Percentiles rank a stretch among this genome's conserved stretches.
Conservation (phyloP, 2,113 vertebrate genomes). For the Xenus cinereus region DNA sequence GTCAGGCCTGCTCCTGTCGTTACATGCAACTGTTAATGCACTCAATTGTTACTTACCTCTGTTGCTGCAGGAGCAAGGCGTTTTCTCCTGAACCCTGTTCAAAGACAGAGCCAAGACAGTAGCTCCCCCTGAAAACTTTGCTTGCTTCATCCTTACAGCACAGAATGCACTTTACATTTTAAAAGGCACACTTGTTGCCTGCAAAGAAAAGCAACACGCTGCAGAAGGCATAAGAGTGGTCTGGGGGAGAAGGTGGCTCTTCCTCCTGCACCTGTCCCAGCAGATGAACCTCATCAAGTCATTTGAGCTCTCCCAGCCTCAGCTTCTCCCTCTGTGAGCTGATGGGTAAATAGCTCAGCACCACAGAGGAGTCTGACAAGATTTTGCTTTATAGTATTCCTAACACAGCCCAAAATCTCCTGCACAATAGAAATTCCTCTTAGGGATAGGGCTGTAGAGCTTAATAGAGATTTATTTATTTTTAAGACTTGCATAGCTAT, state of each 20-base stretch:
- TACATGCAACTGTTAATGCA: not conserved
- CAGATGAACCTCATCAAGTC: not conserved
- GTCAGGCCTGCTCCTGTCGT: not conserved
- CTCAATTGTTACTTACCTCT: not conserved
- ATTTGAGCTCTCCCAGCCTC: not conserved
- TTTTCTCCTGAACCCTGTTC: not conserved
- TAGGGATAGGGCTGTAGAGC: not conserved
- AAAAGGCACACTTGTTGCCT: not conserved
- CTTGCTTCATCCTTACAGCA: not conserved
- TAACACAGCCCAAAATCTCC: not conserved
- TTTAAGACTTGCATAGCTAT: not conserved
- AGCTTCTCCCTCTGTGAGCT: not conserved
- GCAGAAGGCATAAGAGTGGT: rapidly evolving
- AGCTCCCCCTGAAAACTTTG: not conserved
- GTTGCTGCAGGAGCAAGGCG: not conserved
- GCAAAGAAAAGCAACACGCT: not conserved
- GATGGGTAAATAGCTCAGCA: not conserved
- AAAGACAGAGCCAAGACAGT: not conserved
- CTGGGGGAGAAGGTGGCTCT: not conserved
- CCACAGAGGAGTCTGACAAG: not conserved
- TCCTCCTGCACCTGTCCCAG: not conserved
- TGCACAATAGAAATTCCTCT: not conserved
- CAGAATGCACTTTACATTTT: rapidly evolving
- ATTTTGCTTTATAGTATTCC: not conserved
- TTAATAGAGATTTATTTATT: slow-evolving; percentile 10